Evolutionary conservation across 1,140 invertebrate species (phyloP).

Genomic region (Drosophila serrata): DNA sequence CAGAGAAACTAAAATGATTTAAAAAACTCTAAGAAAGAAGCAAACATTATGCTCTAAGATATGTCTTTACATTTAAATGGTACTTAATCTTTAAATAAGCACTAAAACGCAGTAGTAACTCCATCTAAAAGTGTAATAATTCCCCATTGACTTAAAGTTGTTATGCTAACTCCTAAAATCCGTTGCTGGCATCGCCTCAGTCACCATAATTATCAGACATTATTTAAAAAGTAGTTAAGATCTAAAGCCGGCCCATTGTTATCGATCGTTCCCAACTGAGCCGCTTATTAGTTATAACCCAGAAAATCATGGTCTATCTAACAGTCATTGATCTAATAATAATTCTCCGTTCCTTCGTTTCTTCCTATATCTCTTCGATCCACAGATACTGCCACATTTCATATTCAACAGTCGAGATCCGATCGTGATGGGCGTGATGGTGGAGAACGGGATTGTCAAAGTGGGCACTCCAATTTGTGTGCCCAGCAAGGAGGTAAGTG

Average conservation of each 20-base stretch:
- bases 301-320: slow-evolving; percentile 23
- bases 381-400: slow-evolving; percentile 91
- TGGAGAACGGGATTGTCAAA: slow-evolving; percentile 98
- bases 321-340: slow-evolving; percentile 38
- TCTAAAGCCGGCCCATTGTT: slow-evolving; percentile 20
- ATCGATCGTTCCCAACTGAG: slow-evolving; percentile 34
- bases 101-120: not conserved
- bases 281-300: slow-evolving; percentile 53
- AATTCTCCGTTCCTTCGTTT: slow-evolving; percentile 4
- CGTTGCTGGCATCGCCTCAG: slow-evolving; percentile 34
- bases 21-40: not conserved
- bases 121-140: not conserved
- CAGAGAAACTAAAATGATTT: too few species aligned
- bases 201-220: slow-evolving; percentile 53
- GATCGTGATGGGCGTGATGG: slow-evolving; percentile 97
- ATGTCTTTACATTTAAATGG: not conserved
- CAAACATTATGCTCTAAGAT: not conserved
- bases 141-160: slow-evolving; percentile 9
- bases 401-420: slow-evolving; percentile 99
- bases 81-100: too few species aligned
- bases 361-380: slow-evolving; percentile 5
- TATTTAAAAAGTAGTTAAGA: slow-evolving; percentile 66
- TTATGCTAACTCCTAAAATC: slow-evolving; percentile 16
- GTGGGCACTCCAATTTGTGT: slow-evolving; percentile 99
- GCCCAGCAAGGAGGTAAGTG: slow-evolving; percentile 95